A percentile compares a stretch with the other conserved stretches of the same genome.
These are phyloP conservation scores for Carposina sasakii DNA, from an alignment of 1,140 invertebrate species.

Conservation along the genomic window DNA sequence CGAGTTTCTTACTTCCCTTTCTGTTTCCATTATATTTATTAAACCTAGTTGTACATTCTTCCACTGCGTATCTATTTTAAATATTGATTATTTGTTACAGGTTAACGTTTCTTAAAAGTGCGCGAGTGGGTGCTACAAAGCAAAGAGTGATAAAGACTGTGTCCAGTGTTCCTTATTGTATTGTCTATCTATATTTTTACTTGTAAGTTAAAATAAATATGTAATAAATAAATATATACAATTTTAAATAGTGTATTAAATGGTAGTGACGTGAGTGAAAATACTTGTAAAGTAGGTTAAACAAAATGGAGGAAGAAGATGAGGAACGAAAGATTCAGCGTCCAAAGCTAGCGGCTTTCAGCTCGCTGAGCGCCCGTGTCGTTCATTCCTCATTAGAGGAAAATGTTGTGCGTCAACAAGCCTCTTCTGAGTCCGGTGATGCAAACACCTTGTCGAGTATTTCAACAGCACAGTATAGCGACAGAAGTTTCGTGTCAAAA, in stretches of 20 bases:
- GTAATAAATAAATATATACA: slow-evolving; percentile 55
- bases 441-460: slow-evolving; percentile 57
- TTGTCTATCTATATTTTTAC: slow-evolving; percentile 47
- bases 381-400: slow-evolving; percentile 58
- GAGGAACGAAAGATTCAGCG: slow-evolving; percentile 60
- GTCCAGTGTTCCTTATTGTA: slow-evolving; percentile 63
- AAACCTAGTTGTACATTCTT: slow-evolving; percentile 2
- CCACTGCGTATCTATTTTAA: slow-evolving; percentile 3
- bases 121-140: slow-evolving; percentile 51
- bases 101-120: slow-evolving; percentile 48
- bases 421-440: slow-evolving; percentile 56
- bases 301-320: slow-evolving; percentile 75
- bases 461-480: slow-evolving; percentile 61
- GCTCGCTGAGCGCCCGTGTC: slow-evolving; percentile 51
- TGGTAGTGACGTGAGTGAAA: slow-evolving; percentile 42
- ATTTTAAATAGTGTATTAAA: slow-evolving; percentile 46
- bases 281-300: slow-evolving; percentile 30
- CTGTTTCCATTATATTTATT: slow-evolving; percentile 4
- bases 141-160: slow-evolving; percentile 69
- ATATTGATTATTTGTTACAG: slow-evolving; percentile 63
- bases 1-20: slow-evolving; percentile 21
- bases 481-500: slow-evolving; percentile 72
- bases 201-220: slow-evolving; percentile 40
- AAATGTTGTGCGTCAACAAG: slow-evolving; percentile 41
- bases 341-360: slow-evolving; percentile 55